These are phyloP conservation scores for Hippotragus niger DNA, from an alignment of 2,113 vertebrate genomes.

Conservation along the genomic window DNA sequence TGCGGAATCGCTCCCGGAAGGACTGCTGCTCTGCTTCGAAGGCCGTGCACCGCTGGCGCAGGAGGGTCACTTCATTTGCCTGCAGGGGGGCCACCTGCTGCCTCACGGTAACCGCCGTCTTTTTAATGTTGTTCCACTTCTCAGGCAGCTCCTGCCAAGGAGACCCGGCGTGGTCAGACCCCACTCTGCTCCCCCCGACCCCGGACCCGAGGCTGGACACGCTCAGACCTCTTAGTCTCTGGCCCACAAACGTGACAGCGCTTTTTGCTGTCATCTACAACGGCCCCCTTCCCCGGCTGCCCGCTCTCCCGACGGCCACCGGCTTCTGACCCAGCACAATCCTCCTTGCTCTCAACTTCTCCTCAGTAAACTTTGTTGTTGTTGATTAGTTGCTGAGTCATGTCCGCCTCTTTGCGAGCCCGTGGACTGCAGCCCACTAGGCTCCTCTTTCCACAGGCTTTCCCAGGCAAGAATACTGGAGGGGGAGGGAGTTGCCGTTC, in stretches of 20 bases:
- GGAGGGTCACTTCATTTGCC: conserved; percentile 83
- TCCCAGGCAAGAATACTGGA: neutral
- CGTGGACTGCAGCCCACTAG: neutral
- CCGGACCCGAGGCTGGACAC: neutral
- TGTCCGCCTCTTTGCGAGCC: neutral
- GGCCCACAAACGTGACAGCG: rapidly evolving
- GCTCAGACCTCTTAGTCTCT: rapidly evolving
- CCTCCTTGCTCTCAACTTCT: neutral
- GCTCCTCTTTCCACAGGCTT: neutral
- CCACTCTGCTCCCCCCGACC: neutral
- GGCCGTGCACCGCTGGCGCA: conserved; percentile 84
- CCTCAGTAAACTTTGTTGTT: neutral
- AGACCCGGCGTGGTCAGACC: neutral
- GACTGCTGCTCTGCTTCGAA: conserved; percentile 87
- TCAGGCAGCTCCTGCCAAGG: conserved; percentile 91
- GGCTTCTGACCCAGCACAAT: neutral
- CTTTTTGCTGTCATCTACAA: no score
- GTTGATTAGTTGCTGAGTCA: neutral
- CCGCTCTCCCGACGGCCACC: neutral
- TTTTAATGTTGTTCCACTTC: conserved; percentile 90
- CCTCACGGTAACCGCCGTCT: conserved; percentile 84
- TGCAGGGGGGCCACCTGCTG: conserved; percentile 94
- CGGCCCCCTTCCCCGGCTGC: neutral
- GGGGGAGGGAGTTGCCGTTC: neutral
- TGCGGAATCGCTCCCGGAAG: conserved; percentile 87